Conservation (phyloP, 30 jellyfish, hydroid and myxozoan genomes). For the Nemopilema nomurai region DNA sequence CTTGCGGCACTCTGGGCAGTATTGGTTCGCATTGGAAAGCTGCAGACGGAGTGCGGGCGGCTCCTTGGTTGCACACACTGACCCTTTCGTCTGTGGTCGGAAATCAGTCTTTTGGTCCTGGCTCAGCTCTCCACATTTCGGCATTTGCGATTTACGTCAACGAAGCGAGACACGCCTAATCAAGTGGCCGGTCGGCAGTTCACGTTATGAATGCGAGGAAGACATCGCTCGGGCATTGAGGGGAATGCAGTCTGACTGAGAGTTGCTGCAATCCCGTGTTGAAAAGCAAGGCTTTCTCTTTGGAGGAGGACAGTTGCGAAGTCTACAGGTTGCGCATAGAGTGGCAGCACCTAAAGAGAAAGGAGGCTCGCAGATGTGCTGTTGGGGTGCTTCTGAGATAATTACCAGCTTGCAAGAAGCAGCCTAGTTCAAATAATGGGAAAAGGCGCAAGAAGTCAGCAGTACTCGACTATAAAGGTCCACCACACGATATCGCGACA, state of each 20-base stretch:
- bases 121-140: neutral
- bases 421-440: conserved; percentile 2
- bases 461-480: conserved; percentile 32
- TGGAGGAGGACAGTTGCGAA: neutral
- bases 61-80: neutral
- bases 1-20: too few relatives aligned
- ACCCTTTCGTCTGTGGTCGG: neutral
- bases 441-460: conserved; percentile 23
- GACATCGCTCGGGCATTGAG: neutral
- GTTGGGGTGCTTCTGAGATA: neutral
- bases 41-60: neutral
- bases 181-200: neutral
- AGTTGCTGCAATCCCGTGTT: neutral
- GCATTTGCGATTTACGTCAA: neutral
- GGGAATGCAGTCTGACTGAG: neutral
- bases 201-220: neutral
- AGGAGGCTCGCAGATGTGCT: neutral
- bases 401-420: neutral
- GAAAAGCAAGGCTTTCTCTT: neutral
- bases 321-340: neutral
- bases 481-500: conserved; percentile 14
- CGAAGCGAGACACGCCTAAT: neutral
- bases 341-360: neutral
- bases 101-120: neutral
- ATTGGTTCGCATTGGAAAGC: neutral